phyloP scores from a whole-genome alignment of 2,113 vertebrate genomes.

The Grantiella picta region DNA sequence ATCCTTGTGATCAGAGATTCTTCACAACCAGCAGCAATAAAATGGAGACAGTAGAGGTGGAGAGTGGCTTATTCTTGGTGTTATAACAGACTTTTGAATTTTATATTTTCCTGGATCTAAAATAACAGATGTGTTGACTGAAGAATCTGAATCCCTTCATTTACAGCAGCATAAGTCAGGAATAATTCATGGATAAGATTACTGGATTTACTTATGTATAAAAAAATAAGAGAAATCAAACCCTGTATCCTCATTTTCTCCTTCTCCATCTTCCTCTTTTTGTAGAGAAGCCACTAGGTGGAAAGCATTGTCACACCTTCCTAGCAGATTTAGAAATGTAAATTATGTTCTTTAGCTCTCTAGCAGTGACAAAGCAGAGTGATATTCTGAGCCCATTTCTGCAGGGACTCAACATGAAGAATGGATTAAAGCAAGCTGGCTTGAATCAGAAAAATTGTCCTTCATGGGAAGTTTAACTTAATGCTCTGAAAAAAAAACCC shows the following conservation, averaged over 20 bases:
- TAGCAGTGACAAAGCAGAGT: not conserved
- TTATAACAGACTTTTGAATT: not conserved
- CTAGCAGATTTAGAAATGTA: not conserved
- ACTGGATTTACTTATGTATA: not conserved
- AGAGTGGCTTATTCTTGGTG: not conserved
- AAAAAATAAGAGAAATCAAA: not conserved
- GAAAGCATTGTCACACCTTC: not conserved
- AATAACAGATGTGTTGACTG: not conserved
- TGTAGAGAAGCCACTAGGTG: not conserved
- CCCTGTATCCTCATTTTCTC: not conserved
- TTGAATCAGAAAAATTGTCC: not conserved
- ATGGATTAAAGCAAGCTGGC: not conserved
- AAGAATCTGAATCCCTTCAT: not conserved
- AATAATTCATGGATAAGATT: not conserved
- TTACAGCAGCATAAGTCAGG: not conserved
- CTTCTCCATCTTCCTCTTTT: not conserved
- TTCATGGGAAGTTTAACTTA: not conserved
- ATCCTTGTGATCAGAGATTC: not conserved
- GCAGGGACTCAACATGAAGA: not conserved
- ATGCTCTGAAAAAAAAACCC: accelerated
- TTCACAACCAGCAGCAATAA: slow-evolving; percentile 51
- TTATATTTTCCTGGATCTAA: not conserved
- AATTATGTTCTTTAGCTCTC: not conserved
- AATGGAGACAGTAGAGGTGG: slow-evolving; percentile 19
- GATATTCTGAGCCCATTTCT: not conserved